Percentiles rank a stretch among this genome's conserved stretches.
Evolutionary conservation across 64 coral and sea anemone species (phyloP).

Genomic region (Cladopsammia gracilis): DNA sequence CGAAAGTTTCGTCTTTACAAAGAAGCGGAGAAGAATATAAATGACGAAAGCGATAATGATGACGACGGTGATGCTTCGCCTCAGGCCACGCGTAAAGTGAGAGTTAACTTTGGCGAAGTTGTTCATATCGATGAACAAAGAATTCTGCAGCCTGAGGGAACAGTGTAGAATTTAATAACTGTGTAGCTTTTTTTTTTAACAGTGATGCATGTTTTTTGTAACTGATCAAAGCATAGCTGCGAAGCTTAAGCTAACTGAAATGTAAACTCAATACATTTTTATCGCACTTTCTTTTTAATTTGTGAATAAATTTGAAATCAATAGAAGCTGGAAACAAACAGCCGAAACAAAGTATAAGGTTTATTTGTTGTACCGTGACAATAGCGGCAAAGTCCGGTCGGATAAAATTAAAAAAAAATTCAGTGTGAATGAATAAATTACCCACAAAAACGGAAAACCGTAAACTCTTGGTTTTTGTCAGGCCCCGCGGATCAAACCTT

Average conservation of each 20-base stretch:
- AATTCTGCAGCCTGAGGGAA: neutral
- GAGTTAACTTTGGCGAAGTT: slow-evolving; percentile 70
- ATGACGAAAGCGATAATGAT: neutral
- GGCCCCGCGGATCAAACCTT: too few species aligned
- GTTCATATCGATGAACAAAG: slow-evolving; percentile 53
- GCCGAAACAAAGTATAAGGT: too few species aligned
- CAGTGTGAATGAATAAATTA: neutral
- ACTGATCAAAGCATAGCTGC: neutral
- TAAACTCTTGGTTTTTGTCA: neutral
- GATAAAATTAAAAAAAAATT: neutral
- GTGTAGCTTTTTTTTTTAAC: too few species aligned
- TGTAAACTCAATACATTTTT: neutral
- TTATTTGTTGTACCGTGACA: neutral
- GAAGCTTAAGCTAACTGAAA: neutral
- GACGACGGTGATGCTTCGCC: neutral
- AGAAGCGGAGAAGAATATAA: neutral
- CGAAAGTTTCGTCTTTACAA: neutral
- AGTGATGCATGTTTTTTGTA: too few species aligned
- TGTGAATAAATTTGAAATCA: neutral
- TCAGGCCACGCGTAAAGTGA: slow-evolving; percentile 31
- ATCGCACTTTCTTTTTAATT: neutral
- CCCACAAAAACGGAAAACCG: neutral
- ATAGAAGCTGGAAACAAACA: neutral
- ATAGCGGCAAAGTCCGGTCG: neutral
- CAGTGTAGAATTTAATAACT: neutral